Percentiles rank a stretch among this genome's conserved stretches.
These are phyloP conservation scores for Melanocharis versteri DNA, from an alignment of 2,113 vertebrate species.

Conservation along the genomic window DNA sequence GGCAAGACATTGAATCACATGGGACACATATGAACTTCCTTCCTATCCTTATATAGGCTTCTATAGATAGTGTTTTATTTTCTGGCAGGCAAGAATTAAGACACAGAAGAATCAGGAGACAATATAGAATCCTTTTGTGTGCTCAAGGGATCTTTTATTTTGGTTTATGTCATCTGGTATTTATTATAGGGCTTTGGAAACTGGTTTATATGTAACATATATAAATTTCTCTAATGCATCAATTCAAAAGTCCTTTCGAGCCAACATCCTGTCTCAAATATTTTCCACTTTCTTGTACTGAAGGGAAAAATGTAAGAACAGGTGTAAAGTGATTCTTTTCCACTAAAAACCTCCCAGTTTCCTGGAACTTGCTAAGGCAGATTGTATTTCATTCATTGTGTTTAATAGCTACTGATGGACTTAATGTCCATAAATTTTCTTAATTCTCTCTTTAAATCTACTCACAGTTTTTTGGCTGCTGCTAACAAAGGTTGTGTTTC, in stretches of 20 bases:
- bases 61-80: background rate
- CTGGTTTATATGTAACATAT: background rate
- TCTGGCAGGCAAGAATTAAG: background rate
- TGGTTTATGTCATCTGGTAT: background rate
- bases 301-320: constrained; percentile 7
- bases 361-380: background rate
- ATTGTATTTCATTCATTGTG: background rate
- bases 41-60: background rate
- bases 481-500: background rate
- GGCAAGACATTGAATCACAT: background rate
- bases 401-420: background rate
- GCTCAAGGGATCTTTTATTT: background rate
- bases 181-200: background rate
- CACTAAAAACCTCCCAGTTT: background rate
- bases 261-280: background rate
- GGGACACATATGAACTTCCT: background rate
- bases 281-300: background rate
- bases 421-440: background rate
- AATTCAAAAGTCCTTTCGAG: background rate
- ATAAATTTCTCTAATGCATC: background rate
- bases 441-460: background rate
- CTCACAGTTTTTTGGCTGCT: background rate
- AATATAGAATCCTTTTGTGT: background rate
- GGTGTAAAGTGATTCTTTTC: background rate
- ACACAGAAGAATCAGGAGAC: background rate